Base-by-base conservation (phyloP, 92 coral and sea anemone genomes). In the Phenganax subtilis region DNA sequence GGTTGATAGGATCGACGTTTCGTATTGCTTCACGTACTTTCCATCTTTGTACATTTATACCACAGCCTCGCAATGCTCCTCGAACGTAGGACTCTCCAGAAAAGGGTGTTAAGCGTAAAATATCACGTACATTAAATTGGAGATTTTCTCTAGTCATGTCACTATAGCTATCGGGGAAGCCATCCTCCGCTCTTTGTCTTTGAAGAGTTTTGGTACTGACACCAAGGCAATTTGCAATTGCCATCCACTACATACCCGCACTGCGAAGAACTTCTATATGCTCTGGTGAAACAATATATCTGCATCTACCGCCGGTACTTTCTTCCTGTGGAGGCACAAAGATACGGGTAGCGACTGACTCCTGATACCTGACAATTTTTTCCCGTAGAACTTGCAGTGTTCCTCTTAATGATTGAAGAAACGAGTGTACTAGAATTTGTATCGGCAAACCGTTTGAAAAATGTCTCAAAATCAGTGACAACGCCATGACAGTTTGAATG, bases 231-330 rank as follows among this genome's bases (percentile, higher is more conserved):
- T 51, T 83, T 31, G 86, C 86, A 14, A 83, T 83, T 72, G 82
- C 74, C 53, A 52, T 15, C 81, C 81, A 77, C 82, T 51, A 70
- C 72, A 77, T 77, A 12, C 82, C 82, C 28, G 82, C 71, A 73
- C 85, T 75, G 29, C 76, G 86, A 84, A 84, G 86, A 51, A 84
- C 80, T 29, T 84, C 83, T 54, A 84, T 76, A 64, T 76, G 68
- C 62, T 84, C 87, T 75, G 69, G 63, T 75, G 83, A 53, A 51
- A 65, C 44, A 25, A 62, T 75, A 69, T 84, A 84, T 84, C 60
- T 76, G 9, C 82, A 76, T 64, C 83, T 76, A 55, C 86, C 83
- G 59, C 80, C 47, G 17, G 82, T 52, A 84, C 87, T 47, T 76
- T 76, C 57, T 74, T 84, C 82, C 76, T 75, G 75, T 31, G 59